Conservation (phyloP, 2,888 invertebrate species). For the Trichopria drosophilae region DNA sequence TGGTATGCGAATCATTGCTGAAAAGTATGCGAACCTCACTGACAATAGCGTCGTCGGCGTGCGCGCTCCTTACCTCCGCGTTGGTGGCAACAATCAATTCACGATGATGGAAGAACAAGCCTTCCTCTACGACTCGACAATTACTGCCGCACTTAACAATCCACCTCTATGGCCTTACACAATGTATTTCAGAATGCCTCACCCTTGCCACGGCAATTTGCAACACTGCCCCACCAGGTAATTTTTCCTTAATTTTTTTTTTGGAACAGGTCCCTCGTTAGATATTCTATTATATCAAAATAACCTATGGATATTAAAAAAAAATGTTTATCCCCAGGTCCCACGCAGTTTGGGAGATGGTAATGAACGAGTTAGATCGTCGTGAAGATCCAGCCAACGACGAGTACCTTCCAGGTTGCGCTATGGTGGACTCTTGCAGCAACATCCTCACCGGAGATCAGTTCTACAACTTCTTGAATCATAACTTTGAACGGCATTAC, state of each 20-base stretch:
- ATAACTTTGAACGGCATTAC: constrained; percentile 91
- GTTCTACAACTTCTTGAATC: constrained; percentile 91
- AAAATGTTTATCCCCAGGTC: constrained; percentile 57
- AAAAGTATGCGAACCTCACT: constrained; percentile 86
- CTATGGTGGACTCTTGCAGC: constrained; percentile 94
- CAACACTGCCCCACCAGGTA: constrained; percentile 85
- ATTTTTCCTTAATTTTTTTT: constrained; percentile 11
- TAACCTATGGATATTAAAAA: not conserved
- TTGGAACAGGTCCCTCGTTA: not conserved
- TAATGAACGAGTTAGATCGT: constrained; percentile 90
- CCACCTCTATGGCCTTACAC: constrained; percentile 98
- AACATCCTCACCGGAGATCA: constrained; percentile 90
- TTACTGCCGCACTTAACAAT: constrained; percentile 87
- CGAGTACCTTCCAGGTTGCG: constrained; percentile 87
- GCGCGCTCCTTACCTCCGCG: constrained; percentile 85
- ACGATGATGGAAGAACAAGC: constrained; percentile 97
- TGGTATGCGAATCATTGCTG: constrained; percentile 86
- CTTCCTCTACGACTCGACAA: constrained; percentile 93
- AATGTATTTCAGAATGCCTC: constrained; percentile 96
- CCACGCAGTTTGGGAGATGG: constrained; percentile 96
- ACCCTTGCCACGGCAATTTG: constrained; percentile 88
- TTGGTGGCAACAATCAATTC: constrained; percentile 94
- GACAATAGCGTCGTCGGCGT: constrained; percentile 91
- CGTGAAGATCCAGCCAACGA: constrained; percentile 88
- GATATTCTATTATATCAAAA: not conserved